Evolutionary conservation across 1,140 invertebrate genomes (phyloP), one percentile per base, ranked within the genome.

Genomic region (Ips nitidus): DNA sequence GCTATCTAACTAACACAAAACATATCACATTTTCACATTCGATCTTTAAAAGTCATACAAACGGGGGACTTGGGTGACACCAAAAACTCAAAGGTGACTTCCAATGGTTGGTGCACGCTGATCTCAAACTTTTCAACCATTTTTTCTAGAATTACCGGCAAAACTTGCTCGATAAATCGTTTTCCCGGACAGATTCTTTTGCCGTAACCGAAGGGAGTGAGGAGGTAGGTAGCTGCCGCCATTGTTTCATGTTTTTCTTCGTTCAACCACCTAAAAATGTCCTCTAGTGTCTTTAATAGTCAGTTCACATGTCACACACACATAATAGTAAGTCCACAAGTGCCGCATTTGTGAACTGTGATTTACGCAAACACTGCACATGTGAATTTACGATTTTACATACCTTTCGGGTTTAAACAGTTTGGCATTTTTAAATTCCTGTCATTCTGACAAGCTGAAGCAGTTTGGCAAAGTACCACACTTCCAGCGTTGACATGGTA

Each of bases 141-240:
- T 88, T 90, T 90, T 2, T 90, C 90, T 4, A 94, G 76, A 50
- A 92, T 83, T 38, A 93, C 81, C 68, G 91, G 88, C 3, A 94
- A 81, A 66, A 90, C 89, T 63, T 92, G 86, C 74, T 94, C 91
- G 2, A 93, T 88, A 74, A 93, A 93, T 62, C 91, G 81, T 80
- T 93, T 92, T 36, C 91, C 92, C 0, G 92, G 92, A 80, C 92
- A 94, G 78, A 91, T 90, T 58, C 92, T 82, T 52, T 86, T 83
- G 0, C 96, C 96, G 62, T 88, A 85, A 1, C 96, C 96, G 82
- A 98, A 98, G 0, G 95, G 93, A 2, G 92, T 87, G 1, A 95
- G 86, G 22, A 95, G 80, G 41, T 83, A 85, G 2, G 86, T 82
- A 0, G 86, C 83, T 70, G 79, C 79, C 2, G 79, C 79, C 39